Base-by-base conservation (phyloP, 2,113 vertebrate genomes). In the Archocentrus centrarchus region DNA sequence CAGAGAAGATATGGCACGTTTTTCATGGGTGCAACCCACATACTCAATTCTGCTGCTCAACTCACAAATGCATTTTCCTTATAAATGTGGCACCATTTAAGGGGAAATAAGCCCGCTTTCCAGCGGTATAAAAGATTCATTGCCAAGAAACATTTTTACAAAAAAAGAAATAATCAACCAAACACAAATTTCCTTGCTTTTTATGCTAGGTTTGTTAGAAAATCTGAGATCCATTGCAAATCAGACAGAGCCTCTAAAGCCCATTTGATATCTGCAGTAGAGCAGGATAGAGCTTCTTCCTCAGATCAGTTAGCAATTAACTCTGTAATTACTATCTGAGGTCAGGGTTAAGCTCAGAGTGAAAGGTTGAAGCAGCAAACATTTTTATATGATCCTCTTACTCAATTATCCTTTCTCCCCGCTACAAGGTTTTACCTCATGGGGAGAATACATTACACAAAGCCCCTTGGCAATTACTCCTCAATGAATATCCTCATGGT, bases 301-400 rank as follows among this genome's bases (percentile, higher is more conserved):
- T 88, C 83, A 90, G 89, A 93, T 94, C 93, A 91, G 86, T 86
- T 80, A 89, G 91, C 91, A 95, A 95, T 95, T 94, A 94, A 92
- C 91, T 88, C 84, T 86, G 88, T 93, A 90, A 93, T 94, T 93
- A 94, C 92, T 90, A 88, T 76, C 81, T 17, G 75, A 84, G 92
- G 86, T 91, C 83, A 8, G 83, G 93, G 94, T 94, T 92, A 94
- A 95, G 92, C 93, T 94, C 81, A 1, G 47, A 92, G 93, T 86
- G 84, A 92, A 93, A 94, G 92, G 93, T 95, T 90, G 85, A 87
- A 88, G 86, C 84, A 80, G 90, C 89, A 92, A 95, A 93, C 93
- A 92, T 94, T 93, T 93, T 93, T 84, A 87, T 90, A 92, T 93
- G 89, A 94, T 93, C 93, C 92, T 92, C 91, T 93, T 91, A 91